Percentiles rank a stretch among this genome's conserved stretches.
Evolutionary conservation across 2,797 vertebrate genomes (phyloP).

Genomic region (Aeoliscus strigatus): DNA sequence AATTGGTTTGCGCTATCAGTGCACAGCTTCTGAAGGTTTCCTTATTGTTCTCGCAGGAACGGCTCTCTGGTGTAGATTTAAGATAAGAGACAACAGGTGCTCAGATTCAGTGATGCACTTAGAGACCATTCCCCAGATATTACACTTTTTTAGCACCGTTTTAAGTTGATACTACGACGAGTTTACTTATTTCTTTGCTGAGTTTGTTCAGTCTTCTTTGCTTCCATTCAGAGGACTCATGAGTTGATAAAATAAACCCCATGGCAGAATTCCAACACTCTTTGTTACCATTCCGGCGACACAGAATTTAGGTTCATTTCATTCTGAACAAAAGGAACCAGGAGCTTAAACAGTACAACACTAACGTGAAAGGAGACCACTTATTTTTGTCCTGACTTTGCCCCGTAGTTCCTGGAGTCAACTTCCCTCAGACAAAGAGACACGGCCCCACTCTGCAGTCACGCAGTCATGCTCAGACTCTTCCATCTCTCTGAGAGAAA

Average conservation of each 20-base stretch:
- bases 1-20: constrained; percentile 24
- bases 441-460: constrained; percentile 29
- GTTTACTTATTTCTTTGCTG: too few species aligned
- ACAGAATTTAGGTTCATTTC: constrained; percentile 10
- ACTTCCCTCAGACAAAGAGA: constrained; percentile 32
- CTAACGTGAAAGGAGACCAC: constrained; percentile 4
- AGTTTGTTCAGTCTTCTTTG: too few species aligned
- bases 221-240: too few species aligned
- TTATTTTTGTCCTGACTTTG: constrained; percentile 7
- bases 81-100: constrained; percentile 23
- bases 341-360: neutral
- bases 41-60: constrained; percentile 36
- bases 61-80: constrained; percentile 6
- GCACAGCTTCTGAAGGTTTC: constrained; percentile 26
- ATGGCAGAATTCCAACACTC: constrained; percentile 2
- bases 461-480: constrained; percentile 23
- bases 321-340: neutral
- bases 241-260: too few species aligned
- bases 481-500: constrained; percentile 22
- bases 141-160: too few species aligned
- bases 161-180: too few species aligned
- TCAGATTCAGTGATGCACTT: constrained; percentile 7
- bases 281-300: neutral
- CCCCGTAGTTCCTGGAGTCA: constrained; percentile 21
- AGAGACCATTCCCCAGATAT: neutral